phyloP scores from a whole-genome alignment of 1,140 invertebrate species.

The Trichoplusia ni region DNA sequence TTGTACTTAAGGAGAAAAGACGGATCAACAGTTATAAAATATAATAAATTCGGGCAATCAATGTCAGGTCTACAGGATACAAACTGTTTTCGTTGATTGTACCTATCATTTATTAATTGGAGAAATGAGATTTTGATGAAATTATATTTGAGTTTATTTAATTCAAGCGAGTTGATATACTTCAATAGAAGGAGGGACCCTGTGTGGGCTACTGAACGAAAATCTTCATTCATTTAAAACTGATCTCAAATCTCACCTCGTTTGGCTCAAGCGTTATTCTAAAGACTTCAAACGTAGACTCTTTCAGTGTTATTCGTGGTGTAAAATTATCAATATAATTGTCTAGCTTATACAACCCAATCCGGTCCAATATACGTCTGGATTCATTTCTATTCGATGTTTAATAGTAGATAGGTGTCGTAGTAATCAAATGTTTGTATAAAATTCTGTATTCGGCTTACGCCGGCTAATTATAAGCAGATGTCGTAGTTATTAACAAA shows the following conservation, averaged over 20 bases:
- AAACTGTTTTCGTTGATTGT: too few relatives aligned
- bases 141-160: too few relatives aligned
- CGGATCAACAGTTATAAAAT: slow-evolving; percentile 29
- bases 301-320: neutral
- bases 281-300: neutral
- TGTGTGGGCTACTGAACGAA: neutral
- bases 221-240: neutral
- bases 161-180: neutral
- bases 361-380: slow-evolving; percentile 3
- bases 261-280: neutral
- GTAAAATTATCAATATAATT: neutral
- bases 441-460: slow-evolving; percentile 17
- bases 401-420: slow-evolving; percentile 22
- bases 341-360: neutral
- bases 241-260: neutral
- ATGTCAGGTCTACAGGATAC: neutral
- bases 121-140: too few relatives aligned
- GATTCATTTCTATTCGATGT: slow-evolving; percentile 13
- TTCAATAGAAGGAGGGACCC: neutral
- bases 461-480: neutral
- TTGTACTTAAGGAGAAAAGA: slow-evolving; percentile 36
- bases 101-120: too few relatives aligned
- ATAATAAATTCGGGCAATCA: slow-evolving; percentile 28
- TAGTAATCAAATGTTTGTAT: slow-evolving; percentile 19
- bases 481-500: slow-evolving; percentile 7